Evolutionary conservation across 2,797 vertebrate species (phyloP).

Genomic region (Lepus oiostolus): DNA sequence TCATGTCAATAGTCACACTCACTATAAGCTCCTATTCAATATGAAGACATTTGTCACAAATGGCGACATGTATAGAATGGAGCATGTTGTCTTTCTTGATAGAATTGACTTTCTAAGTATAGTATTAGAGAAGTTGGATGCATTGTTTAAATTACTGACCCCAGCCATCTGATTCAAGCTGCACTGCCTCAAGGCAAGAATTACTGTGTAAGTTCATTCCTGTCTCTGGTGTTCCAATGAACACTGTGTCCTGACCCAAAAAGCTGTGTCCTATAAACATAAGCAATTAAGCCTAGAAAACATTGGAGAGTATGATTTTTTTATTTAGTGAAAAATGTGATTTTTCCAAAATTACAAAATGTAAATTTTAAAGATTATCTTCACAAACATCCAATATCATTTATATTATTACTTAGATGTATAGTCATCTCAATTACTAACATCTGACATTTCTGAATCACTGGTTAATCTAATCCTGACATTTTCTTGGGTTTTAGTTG

Average conservation of each 20-base stretch:
- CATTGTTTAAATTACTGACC: not conserved
- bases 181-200: not conserved
- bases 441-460: not conserved
- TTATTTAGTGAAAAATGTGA: not conserved
- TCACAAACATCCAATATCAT: not conserved
- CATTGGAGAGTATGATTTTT: not conserved
- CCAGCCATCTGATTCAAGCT: not conserved
- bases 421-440: not conserved
- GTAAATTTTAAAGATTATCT: not conserved
- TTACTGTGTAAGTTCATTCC: not conserved
- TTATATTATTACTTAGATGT: not conserved
- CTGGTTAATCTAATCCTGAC: not conserved
- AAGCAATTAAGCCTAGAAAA: not conserved
- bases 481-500: not conserved
- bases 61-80: not conserved
- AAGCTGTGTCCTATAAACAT: not conserved
- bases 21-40: not conserved
- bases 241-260: not conserved
- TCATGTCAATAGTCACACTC: not conserved
- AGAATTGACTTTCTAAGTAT: not conserved
- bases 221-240: not conserved
- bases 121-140: not conserved
- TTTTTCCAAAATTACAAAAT: constrained; percentile 41
- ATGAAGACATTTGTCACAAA: not conserved
- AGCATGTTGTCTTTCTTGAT: not conserved